Base-by-base conservation (phyloP, 2,888 invertebrate species). In the Chesias legatella region DNA sequence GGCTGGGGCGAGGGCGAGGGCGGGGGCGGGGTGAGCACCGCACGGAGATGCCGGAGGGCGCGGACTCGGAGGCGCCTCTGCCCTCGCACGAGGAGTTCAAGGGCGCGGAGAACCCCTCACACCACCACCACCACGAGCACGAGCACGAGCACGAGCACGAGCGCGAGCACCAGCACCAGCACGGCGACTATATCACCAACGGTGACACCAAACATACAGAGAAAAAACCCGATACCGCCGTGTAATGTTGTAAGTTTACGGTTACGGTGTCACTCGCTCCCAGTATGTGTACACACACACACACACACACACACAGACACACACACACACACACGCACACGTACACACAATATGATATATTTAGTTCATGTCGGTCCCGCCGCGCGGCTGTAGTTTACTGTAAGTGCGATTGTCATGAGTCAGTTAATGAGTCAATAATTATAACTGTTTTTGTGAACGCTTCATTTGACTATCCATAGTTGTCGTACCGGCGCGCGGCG, bases 1-100 rank as follows among this genome's bases (percentile, higher is more conserved):
- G n/a, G n/a, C n/a, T n/a, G n/a, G n/a, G n/a, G n/a, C n/a, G n/a
- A n/a, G n/a, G n/a, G n/a, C n/a, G n/a, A n/a, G n/a, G n/a, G n/a
- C n/a, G n/a, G n/a, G n/a, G 89, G 89, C 36, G 13, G 13, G 13
- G n/a, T n/a, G n/a, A n/a, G n/a, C 85, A 90, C 58, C 90, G 90
- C 70, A 90, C 90, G 50, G 91, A 91, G 68, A 86, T 91, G 58
- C 91, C 91, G 32, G 91, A 91, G 65, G 90, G 90, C 33, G 90
- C 83, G 51, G 91, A 91, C 54, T 91, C 91, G 43, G 91, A 91
- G 58, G 91, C 91, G 48, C 91, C 91, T 24, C 83, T 91, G 7
- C 90, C 89, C 26, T 79, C 90, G 11, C 90, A 90, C 53, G 90
- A 90, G 41, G 90, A 90, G 73, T 67, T 81, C 69, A 89, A 90